phyloP scores from a whole-genome alignment of 2,888 invertebrate species.

The Drosophila pullipes region DNA sequence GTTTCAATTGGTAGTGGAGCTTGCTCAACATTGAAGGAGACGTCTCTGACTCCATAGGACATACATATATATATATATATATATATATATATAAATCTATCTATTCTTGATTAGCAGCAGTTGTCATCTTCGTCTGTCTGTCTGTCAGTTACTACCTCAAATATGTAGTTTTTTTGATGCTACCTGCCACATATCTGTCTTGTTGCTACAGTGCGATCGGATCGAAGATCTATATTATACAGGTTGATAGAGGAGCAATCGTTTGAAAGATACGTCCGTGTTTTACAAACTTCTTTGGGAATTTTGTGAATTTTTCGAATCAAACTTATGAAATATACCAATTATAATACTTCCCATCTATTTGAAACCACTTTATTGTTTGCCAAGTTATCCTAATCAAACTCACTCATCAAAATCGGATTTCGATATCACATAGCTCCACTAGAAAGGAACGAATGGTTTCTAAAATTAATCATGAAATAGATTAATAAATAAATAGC shows the following conservation, averaged over 20 bases:
- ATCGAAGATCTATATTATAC: not conserved
- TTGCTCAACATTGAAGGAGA: not conserved
- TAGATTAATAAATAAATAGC: not conserved
- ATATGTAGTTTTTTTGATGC: not conserved
- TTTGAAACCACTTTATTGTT: too few relatives aligned
- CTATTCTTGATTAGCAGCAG: not conserved
- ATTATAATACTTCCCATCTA: not conserved
- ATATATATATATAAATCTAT: not conserved
- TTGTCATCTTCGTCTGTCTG: not conserved
- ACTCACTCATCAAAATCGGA: not conserved
- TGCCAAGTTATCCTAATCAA: not conserved
- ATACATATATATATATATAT: not conserved
- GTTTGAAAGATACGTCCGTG: not conserved
- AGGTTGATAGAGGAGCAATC: not conserved
- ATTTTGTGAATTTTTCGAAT: not conserved
- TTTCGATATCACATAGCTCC: not conserved
- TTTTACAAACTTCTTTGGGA: not conserved
- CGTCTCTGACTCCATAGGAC: not conserved
- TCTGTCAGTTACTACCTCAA: not conserved
- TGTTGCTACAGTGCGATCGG: not conserved
- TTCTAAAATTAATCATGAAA: not conserved
- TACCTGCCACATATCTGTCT: not conserved
- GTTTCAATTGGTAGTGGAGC: not conserved
- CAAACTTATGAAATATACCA: not conserved
- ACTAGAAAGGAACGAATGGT: not conserved